Base-by-base conservation (phyloP, 2,888 invertebrate species). In the Cheilosia impressa region DNA sequence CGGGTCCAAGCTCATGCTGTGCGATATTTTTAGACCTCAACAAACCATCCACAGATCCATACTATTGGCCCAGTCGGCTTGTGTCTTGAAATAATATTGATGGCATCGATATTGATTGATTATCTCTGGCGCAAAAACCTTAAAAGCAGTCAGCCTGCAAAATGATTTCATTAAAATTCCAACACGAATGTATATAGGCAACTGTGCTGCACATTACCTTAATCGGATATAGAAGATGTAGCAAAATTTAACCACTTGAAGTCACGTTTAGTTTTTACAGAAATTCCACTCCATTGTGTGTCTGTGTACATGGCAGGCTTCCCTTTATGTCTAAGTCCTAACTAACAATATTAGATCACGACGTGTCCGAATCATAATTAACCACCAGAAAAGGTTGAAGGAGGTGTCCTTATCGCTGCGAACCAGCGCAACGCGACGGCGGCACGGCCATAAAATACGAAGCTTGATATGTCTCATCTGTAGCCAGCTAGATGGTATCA, bases 141-240 rank as follows among this genome's bases (percentile, higher is more conserved):
- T 62, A 47, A 34, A 27, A 43, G 43, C n/a, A 17, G 22, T n/a
- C 34, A 2, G 22, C 31, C 41, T 13, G 15, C 15, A 19, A 45
- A 76, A 66, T 65, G 27, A 60, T 76, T 71, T 71, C 65, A 82
- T 82, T 82, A 82, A 82, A 77, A 82, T 82, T 76, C 71, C 65
- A 52, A 6, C 77, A 71, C 76, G 76, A 81, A 68, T 68, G 53
- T 19, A 50, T 50, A 17, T 19, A 19, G 47, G 9, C 5, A 9
- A 7, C 52, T 24, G 6, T 5, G 24, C 47, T 66, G 22, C 15
- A 52, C 13, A 13, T 71, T 71, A 43, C 24, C 58, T 53, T 58
- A 58, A 76, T 66, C 77, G 27, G 53, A n/a, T 27, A 62, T 47
- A 15, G 22, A 4, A 34, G 24, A 41, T 27, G 9, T 52, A 45